Conservation (phyloP, 2,888 invertebrate genomes). For the Buathra laborator region DNA sequence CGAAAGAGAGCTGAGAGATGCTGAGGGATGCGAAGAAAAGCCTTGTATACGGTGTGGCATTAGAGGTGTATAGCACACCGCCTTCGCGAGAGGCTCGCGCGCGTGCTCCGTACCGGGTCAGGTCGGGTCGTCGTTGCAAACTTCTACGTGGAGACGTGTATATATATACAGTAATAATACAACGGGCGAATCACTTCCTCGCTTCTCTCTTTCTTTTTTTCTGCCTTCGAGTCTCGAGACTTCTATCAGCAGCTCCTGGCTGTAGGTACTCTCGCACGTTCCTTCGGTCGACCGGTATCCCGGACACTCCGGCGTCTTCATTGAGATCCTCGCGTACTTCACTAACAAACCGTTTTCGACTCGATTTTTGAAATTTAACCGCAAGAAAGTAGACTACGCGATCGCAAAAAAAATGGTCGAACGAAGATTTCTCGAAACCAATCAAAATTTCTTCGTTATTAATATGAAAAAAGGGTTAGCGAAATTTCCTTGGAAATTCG, state of each 20-base stretch:
- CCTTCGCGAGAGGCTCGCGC: slow-evolving; percentile 70
- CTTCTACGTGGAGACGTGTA: slow-evolving; percentile 78
- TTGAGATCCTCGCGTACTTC: slow-evolving; percentile 32
- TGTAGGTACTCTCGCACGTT: slow-evolving; percentile 18
- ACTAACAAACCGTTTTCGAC: neutral
- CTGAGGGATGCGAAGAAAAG: slow-evolving; percentile 40
- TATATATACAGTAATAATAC: slow-evolving; percentile 47
- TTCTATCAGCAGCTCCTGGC: slow-evolving; percentile 33
- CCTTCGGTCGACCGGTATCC: slow-evolving; percentile 7
- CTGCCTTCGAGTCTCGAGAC: slow-evolving; percentile 14
- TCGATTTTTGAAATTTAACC: neutral
- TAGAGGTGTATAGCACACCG: slow-evolving; percentile 53
- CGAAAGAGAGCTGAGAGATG: slow-evolving; percentile 29
- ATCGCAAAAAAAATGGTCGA: neutral
- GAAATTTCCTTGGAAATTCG: slow-evolving; percentile 27
- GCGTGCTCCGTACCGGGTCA: slow-evolving; percentile 75
- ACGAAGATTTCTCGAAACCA: neutral
- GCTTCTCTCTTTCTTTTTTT: slow-evolving; percentile 45
- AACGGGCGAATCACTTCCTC: slow-evolving; percentile 56
- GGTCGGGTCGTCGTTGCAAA: slow-evolving; percentile 75
- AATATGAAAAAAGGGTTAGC: neutral
- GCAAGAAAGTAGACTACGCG: neutral
- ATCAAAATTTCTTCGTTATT: neutral
- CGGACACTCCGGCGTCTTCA: slow-evolving; percentile 46
- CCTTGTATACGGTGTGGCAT: slow-evolving; percentile 44